Base-by-base conservation (phyloP, 2,888 invertebrate species). In the Netelia inedita region DNA sequence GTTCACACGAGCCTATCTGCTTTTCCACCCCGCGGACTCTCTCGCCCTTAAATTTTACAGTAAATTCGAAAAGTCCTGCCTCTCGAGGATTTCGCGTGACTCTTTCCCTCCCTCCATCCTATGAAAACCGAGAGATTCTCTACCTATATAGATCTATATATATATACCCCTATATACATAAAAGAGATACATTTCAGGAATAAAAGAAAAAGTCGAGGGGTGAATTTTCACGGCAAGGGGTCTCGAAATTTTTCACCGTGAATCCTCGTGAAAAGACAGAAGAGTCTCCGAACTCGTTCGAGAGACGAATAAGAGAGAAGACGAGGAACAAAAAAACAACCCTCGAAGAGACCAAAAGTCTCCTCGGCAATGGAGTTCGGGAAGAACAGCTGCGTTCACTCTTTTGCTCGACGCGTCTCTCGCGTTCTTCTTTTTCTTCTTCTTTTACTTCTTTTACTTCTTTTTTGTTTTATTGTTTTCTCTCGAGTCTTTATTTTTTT, bases 121-220 rank as follows among this genome's bases (percentile, higher is more conserved):
- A 61, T n/a, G 55, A 50, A 61, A 55, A 55, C 8, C n/a, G 55
- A 8, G 55, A 14, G 57, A 16, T 57, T 19, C 16, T 19, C 16
- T 57, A 10, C 57, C 9, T 19, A 19, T 57, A 57, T 57, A 57
- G 43, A 43, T 43, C 1, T 43, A 61, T 10, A 50, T 50, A n/a
- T 50, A 50, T n/a, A 28, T 43, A 71, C 14, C 28, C 28, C n/a
- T 35, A 72, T 35, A 35, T 35, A 35, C 35, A 35, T 81, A 82
- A 63, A 84, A 87, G 88, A 85, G 82, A 86, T 69, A 84, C 82
- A 72, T 88, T 89, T 88, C 86, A 87, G 88, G 90, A 91, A 91
- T 91, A 90, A 90, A 91, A 71, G 41, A 63, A 41, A 23, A 88
- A 87, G 86, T 88, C 90, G 87, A 88, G 87, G 91, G 91, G 89